These are phyloP conservation scores for Anomalospiza imberbis DNA, from an alignment of 2,797 vertebrate species.

Conservation along the genomic window DNA sequence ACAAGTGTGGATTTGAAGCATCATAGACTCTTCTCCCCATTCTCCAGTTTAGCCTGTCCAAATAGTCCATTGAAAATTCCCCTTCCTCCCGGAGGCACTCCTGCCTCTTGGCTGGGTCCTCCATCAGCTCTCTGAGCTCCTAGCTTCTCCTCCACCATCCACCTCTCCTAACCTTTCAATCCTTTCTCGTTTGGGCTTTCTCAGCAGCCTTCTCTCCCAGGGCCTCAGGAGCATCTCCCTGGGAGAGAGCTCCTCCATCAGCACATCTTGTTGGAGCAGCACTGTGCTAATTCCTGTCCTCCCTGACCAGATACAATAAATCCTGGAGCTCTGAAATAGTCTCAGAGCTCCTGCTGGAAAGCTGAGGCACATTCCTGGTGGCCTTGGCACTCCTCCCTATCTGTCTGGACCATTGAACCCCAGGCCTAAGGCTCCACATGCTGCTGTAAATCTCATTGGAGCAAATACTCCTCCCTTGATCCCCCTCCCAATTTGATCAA, in stretches of 20 bases:
- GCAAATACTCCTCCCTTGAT: background rate
- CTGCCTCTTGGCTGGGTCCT: background rate
- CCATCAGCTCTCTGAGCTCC: background rate
- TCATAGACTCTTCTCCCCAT: background rate
- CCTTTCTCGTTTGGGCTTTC: background rate
- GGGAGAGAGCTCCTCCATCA: background rate
- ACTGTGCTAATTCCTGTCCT: background rate
- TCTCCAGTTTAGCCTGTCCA: background rate
- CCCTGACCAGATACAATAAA: background rate
- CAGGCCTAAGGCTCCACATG: background rate
- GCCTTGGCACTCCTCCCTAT: constrained; percentile 6
- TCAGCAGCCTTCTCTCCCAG: background rate
- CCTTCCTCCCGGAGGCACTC: background rate
- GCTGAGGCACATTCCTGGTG: background rate
- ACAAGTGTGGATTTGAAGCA: background rate
- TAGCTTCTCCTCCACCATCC: background rate
- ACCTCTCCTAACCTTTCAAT: background rate
- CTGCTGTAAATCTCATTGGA: background rate
- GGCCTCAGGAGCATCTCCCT: background rate
- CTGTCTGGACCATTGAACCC: background rate
- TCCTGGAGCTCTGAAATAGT: background rate
- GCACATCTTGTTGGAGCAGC: background rate
- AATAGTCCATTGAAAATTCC: background rate
- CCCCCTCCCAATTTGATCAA: background rate
- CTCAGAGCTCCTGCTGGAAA: background rate